Evolutionary conservation across 2,888 invertebrate genomes (phyloP).

Genomic region (Dasysyrphus tricinctus): DNA sequence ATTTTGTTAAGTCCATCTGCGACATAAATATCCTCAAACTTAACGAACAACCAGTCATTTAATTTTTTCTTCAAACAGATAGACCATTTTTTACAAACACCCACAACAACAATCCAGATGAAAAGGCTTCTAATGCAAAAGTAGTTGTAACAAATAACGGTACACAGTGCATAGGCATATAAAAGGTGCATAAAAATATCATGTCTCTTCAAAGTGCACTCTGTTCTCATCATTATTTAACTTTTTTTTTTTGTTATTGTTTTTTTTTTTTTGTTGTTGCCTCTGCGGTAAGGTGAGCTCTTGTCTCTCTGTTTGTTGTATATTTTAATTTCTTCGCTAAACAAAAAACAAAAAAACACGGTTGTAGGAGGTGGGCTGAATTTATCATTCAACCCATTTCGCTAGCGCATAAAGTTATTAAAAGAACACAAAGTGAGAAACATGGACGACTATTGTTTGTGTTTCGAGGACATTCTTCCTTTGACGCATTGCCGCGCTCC

Average conservation of each 20-base stretch:
- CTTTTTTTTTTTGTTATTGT: not conserved
- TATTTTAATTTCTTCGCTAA: constrained; percentile 55
- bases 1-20: constrained; percentile 32
- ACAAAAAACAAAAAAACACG: not conserved
- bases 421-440: constrained; percentile 37
- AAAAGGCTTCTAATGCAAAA: constrained; percentile 60
- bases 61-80: constrained; percentile 39
- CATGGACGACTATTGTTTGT: constrained; percentile 46
- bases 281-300: constrained; percentile 37
- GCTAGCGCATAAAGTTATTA: constrained; percentile 40
- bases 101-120: constrained; percentile 39
- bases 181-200: constrained; percentile 57
- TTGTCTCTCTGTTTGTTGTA: constrained; percentile 15
- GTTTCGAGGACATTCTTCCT: constrained; percentile 50
- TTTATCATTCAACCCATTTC: constrained; percentile 39
- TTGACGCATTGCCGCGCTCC: constrained; percentile 36
- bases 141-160: constrained; percentile 43
- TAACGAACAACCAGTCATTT: constrained; percentile 38
- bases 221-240: constrained; percentile 48
- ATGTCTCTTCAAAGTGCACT: constrained; percentile 47
- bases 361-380: too few relatives aligned
- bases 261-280: constrained; percentile 3
- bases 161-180: constrained; percentile 53
- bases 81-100: not conserved
- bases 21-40: constrained; percentile 16